These are phyloP conservation scores for Eurypyga helias DNA, from an alignment of 2,113 vertebrate genomes.

Conservation along the genomic window DNA sequence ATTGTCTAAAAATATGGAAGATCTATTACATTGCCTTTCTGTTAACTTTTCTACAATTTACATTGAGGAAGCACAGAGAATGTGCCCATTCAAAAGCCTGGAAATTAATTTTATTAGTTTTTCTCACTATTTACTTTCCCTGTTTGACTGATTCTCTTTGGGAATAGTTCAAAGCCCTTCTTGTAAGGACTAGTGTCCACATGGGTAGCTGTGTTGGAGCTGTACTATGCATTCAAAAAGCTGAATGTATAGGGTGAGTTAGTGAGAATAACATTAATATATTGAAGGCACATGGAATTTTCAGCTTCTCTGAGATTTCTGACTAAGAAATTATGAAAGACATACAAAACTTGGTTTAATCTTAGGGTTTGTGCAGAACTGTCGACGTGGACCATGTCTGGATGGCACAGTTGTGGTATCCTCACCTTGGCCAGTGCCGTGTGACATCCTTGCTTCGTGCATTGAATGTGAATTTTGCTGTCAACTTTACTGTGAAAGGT, in stretches of 20 bases:
- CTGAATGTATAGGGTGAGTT: neutral
- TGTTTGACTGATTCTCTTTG: neutral
- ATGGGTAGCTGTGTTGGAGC: neutral
- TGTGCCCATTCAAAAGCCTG: neutral
- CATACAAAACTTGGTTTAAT: neutral
- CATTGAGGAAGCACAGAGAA: neutral
- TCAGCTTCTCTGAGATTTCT: neutral
- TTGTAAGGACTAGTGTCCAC: neutral
- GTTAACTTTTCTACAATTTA: neutral
- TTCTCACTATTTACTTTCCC: neutral
- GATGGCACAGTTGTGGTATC: neutral
- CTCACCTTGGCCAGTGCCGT: neutral
- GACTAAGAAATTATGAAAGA: neutral
- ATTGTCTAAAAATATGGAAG: neutral
- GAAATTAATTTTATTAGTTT: neutral
- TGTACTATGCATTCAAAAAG: neutral
- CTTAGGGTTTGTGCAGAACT: neutral
- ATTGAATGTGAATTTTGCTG: neutral
- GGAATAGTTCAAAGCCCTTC: neutral
- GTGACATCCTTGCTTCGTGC: neutral
- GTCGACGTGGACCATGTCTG: neutral
- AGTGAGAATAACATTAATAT: neutral
- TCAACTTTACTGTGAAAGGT: neutral
- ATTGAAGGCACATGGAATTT: neutral
- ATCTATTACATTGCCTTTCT: neutral